phyloP scores from a whole-genome alignment of 2,888 invertebrate genomes.

The Hartigia nigra region DNA sequence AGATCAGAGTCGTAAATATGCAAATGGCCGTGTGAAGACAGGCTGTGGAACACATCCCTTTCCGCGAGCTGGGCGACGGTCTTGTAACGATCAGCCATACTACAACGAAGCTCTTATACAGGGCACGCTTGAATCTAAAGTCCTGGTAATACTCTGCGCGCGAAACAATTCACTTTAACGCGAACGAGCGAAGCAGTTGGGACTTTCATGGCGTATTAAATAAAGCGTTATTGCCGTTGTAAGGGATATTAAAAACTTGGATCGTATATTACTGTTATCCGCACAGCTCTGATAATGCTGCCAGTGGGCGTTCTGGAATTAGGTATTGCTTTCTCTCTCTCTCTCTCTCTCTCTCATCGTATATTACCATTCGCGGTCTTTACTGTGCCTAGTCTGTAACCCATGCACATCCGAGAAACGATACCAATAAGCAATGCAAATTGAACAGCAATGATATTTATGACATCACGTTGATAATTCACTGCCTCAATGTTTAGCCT shows the following conservation, averaged over 20 bases:
- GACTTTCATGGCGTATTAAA: slow-evolving; percentile 32
- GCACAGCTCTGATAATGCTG: neutral
- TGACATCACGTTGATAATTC: slow-evolving; percentile 28
- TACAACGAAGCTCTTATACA: neutral
- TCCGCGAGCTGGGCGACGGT: slow-evolving; percentile 24
- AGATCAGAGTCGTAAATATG: slow-evolving; percentile 37
- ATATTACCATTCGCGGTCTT: neutral
- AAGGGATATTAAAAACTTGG: slow-evolving; percentile 31
- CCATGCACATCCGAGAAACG: neutral
- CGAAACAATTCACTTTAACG: slow-evolving; percentile 31
- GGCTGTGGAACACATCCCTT: slow-evolving; percentile 15
- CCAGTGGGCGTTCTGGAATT: slow-evolving; percentile 6
- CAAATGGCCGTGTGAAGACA: slow-evolving; percentile 28
- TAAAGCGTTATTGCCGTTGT: slow-evolving; percentile 31
- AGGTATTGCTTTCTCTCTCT: neutral
- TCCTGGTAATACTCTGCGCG: slow-evolving; percentile 23
- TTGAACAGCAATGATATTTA: slow-evolving; percentile 21
- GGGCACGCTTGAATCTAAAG: slow-evolving; percentile 26
- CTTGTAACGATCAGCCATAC: slow-evolving; percentile 2
- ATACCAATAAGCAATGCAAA: neutral
- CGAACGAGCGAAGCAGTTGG: slow-evolving; percentile 22
- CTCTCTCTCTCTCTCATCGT: neutral
- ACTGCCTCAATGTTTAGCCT: slow-evolving; percentile 19
- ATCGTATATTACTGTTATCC: slow-evolving; percentile 7
- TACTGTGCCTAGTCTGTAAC: neutral